phyloP scores from a whole-genome alignment of 2,797 vertebrate genomes.

The Acanthornis magna region DNA sequence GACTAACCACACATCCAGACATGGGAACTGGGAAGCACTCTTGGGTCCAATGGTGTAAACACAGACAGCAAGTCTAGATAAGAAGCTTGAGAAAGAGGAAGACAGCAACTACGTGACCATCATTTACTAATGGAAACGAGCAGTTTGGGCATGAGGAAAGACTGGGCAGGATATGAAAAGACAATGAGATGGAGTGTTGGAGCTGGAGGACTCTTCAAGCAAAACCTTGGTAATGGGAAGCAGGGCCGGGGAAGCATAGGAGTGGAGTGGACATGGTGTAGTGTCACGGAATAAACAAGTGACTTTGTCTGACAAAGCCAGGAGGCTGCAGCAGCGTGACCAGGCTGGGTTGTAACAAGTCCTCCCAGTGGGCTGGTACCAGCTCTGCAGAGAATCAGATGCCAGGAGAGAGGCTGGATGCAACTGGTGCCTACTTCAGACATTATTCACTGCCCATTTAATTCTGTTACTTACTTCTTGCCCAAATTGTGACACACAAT shows the following conservation, averaged over 20 bases:
- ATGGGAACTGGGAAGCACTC: neutral
- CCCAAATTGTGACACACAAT: neutral
- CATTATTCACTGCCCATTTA: neutral
- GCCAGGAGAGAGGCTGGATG: neutral
- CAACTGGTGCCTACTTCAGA: neutral
- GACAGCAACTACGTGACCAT: neutral
- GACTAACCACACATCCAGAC: constrained; percentile 37
- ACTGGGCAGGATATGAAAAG: accelerated
- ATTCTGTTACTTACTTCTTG: neutral
- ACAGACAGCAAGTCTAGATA: constrained; percentile 3
- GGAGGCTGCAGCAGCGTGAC: neutral
- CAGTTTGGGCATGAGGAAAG: neutral
- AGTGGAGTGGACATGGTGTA: accelerated
- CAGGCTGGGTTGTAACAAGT: neutral
- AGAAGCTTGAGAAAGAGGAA: constrained; percentile 21
- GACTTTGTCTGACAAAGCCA: neutral
- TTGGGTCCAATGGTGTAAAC: neutral
- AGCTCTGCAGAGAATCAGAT: neutral
- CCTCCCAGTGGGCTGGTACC: neutral
- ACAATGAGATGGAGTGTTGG: neutral
- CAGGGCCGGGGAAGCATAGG: accelerated
- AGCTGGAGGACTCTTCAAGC: neutral
- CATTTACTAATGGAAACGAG: neutral
- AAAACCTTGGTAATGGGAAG: neutral
- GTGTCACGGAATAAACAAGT: accelerated